Conservation (phyloP, 2,113 vertebrate species). For the Ageneiosus marmoratus region DNA sequence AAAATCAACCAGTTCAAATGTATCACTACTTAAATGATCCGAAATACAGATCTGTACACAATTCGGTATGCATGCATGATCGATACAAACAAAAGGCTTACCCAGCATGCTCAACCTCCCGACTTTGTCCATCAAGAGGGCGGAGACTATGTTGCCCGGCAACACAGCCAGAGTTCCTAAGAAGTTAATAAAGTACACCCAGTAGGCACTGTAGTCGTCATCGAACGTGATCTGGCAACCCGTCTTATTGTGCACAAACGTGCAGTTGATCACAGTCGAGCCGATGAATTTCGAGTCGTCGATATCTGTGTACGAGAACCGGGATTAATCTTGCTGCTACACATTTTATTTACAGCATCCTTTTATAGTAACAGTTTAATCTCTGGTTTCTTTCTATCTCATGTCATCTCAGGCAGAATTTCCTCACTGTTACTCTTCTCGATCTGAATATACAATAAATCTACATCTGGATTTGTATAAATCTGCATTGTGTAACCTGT, state of each 20-base stretch:
- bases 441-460: no score
- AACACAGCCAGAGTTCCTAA: constrained; percentile 93
- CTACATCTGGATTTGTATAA: no score
- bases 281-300: constrained; percentile 88
- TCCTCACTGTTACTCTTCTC: no score
- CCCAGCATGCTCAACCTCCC: constrained; percentile 95
- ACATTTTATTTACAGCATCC: neutral
- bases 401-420: no score
- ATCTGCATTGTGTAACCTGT: no score
- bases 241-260: constrained; percentile 86
- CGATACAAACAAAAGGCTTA: constrained; percentile 60
- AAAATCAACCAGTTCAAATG: neutral
- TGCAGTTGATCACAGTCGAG: constrained; percentile 85
- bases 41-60: neutral
- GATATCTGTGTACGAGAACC: constrained; percentile 78
- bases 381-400: no score
- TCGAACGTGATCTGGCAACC: constrained; percentile 97
- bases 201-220: constrained; percentile 98
- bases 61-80: neutral
- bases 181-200: constrained; percentile 99
- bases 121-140: constrained; percentile 97
- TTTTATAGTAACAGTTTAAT: no score
- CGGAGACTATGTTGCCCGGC: constrained; percentile 96
- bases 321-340: neutral
- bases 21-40: neutral